Percentiles rank a stretch among this genome's conserved stretches.
Evolutionary conservation across 2,888 invertebrate genomes (phyloP).

Genomic region (Idaea straminata): DNA sequence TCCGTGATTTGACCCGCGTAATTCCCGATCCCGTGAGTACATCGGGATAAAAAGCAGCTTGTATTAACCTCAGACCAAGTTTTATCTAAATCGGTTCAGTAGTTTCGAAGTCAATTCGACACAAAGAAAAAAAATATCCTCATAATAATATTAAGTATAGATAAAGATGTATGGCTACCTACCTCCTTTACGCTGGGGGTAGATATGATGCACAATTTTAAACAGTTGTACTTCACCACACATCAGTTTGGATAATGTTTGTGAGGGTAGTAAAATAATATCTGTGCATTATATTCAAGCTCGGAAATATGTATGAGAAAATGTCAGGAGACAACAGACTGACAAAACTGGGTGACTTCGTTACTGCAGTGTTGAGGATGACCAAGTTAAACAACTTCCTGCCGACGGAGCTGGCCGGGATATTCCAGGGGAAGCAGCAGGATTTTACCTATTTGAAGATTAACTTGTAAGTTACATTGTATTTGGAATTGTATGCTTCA

Average conservation of each 20-base stretch:
- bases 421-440: slow-evolving; percentile 42
- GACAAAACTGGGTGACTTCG: slow-evolving; percentile 59
- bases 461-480: slow-evolving; percentile 51
- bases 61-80: too few species aligned
- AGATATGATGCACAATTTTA: too few species aligned
- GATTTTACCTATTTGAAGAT: slow-evolving; percentile 65
- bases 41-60: too few species aligned
- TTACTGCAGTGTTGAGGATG: slow-evolving; percentile 67
- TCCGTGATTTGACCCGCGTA: background rate
- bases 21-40: too few species aligned
- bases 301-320: slow-evolving; percentile 71
- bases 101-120: too few species aligned
- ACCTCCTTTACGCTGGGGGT: too few species aligned
- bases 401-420: slow-evolving; percentile 62
- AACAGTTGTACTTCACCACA: too few species aligned
- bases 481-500: slow-evolving; percentile 8
- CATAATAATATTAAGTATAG: too few species aligned
- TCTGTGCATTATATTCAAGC: slow-evolving; percentile 40
- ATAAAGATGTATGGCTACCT: too few species aligned
- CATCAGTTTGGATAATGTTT: too few species aligned
- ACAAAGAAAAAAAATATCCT: too few species aligned
- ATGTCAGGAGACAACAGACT: slow-evolving; percentile 71
- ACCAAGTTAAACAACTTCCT: slow-evolving; percentile 64
- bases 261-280: slow-evolving; percentile 5
- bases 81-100: too few species aligned